Evolutionary conservation across 2,113 vertebrate species (phyloP).

Genomic region (Sturnus vulgaris): DNA sequence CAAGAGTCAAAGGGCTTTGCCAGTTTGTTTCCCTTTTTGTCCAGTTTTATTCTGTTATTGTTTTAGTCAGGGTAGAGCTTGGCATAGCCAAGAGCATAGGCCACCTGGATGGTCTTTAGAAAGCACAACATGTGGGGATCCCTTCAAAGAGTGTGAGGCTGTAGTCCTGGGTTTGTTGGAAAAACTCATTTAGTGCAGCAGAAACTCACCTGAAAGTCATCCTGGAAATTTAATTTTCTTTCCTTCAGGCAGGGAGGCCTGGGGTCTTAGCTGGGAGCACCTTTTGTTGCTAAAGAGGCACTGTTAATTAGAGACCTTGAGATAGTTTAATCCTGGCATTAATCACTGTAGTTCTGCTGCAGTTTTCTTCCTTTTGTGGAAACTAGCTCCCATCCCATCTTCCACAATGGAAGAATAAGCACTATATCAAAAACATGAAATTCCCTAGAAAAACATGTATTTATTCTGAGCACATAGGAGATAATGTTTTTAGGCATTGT

Average conservation of each 20-base stretch:
- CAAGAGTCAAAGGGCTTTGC: background rate
- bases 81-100: too few relatives aligned
- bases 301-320: background rate
- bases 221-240: background rate
- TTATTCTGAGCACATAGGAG: background rate
- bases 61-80: background rate
- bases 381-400: background rate
- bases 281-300: background rate
- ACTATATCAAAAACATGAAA: background rate
- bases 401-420: background rate
- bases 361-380: background rate
- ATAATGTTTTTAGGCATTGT: background rate
- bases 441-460: background rate
- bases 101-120: background rate
- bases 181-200: background rate
- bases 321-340: background rate
- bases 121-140: background rate
- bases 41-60: background rate
- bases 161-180: background rate
- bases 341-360: background rate
- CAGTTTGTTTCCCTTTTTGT: background rate
- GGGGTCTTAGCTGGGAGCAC: background rate
- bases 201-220: background rate
- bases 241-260: background rate
- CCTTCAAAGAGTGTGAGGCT: background rate